Percentiles rank a stretch among this genome's conserved stretches.
Evolutionary conservation across 2,113 vertebrate species (phyloP).

Genomic region (Ranitomeya variabilis): DNA sequence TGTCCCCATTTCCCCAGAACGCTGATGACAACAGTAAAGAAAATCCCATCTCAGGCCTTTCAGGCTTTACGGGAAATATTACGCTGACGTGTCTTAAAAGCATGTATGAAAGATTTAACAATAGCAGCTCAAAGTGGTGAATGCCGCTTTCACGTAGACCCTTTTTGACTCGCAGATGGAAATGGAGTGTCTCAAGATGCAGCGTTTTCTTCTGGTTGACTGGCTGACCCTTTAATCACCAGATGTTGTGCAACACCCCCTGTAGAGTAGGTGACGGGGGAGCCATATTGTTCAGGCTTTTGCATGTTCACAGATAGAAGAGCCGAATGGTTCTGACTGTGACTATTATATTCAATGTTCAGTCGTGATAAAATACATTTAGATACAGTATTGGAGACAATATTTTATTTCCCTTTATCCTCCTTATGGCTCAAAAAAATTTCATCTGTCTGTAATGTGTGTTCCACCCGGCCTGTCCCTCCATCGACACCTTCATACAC

Average conservation of each 20-base stretch:
- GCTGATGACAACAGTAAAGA: constrained; percentile 46
- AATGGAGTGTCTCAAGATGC: constrained; percentile 5
- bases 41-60: constrained; percentile 43
- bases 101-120: constrained; percentile 52
- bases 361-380: not conserved
- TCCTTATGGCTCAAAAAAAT: not conserved
- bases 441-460: too few species aligned
- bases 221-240: constrained; percentile 33
- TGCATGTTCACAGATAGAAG: not conserved
- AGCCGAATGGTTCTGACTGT: too few species aligned
- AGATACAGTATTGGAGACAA: not conserved
- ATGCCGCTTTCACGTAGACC: not conserved
- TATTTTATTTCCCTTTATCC: not conserved
- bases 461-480: too few species aligned
- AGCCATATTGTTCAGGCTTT: not conserved
- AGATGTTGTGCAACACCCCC: constrained; percentile 16
- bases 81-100: constrained; percentile 43
- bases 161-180: constrained; percentile 18
- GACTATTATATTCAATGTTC: not conserved
- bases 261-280: not conserved
- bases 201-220: constrained; percentile 11
- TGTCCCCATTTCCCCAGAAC: constrained; percentile 50
- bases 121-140: constrained; percentile 20
- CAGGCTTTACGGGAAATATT: constrained; percentile 25
- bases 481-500: too few species aligned